Evolutionary conservation across 1,140 invertebrate species (phyloP), one percentile per base, ranked within the genome.

Genomic region (Drosophila varians): DNA sequence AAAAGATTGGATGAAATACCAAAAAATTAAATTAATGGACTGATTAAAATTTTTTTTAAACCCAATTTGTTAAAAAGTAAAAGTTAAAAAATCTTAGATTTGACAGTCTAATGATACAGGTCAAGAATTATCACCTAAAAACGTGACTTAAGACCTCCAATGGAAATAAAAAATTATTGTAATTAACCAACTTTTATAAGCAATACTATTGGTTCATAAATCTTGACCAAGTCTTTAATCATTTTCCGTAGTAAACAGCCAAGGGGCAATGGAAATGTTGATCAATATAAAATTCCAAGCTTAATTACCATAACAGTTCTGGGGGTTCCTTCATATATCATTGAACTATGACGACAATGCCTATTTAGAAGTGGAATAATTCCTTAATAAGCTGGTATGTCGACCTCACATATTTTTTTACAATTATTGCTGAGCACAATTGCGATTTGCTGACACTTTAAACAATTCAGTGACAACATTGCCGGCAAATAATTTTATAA

Each of bases 401-500:
- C 14, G 26, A 40, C 26, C 26, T 19, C 46, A 19, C 43, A 60
- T 60, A 60, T 52, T 38, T 51, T n/a, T 38, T 52, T 46, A 53
- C 48, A 48, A 61, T 43, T 62, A 72, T 72, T 55, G 55, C 23
- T 28, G 21, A 40, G 28, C 36, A 38, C n/a, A 46, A 11, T 38
- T 34, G 18, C 43, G 23, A 45, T n/a, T 38, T 21, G 31, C 19
- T 49, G 58, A 58, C 47, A 57, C 48, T 56, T 58, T 62, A 52
- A 65, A 18, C 53, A 43, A 43, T 68, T 12, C 40, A 68, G 64
- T 68, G 66, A 55, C 56, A 62, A 40, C 36, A 42, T 19, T 1
- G 16, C 56, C 73, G 74, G 55, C 31, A 47, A 68, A 62, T 48
- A 21, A 36, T 71, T 71, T 65, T 52, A 18, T 53, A 23, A 26